Conservation (phyloP, 2,113 vertebrate genomes). For the Thunnus maccoyii region DNA sequence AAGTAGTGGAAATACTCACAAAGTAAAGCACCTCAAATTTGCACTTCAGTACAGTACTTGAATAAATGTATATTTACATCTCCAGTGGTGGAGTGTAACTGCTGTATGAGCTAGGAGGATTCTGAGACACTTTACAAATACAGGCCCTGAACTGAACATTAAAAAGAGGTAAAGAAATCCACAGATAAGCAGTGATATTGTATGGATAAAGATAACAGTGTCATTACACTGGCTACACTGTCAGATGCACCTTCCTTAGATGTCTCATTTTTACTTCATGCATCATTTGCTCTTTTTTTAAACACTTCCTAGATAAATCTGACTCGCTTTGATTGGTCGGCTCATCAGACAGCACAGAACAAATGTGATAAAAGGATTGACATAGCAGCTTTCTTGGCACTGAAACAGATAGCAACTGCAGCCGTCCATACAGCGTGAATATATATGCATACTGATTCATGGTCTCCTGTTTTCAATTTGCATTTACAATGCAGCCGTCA, state of each 20-base stretch:
- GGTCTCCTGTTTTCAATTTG: conserved; percentile 64
- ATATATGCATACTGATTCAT: conserved; percentile 59
- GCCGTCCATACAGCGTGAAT: conserved; percentile 14
- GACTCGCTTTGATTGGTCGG: neutral
- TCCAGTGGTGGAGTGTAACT: no score
- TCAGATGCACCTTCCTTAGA: neutral
- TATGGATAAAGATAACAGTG: neutral
- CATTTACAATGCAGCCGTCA: conserved; percentile 62
- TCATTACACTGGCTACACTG: neutral
- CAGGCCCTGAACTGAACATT: no score
- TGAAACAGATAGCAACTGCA: conserved; percentile 19
- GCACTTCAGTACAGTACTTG: no score
- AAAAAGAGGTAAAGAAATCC: no score
- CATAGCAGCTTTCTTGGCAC: conserved; percentile 30
- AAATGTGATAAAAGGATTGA: conserved; percentile 42
- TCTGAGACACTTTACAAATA: no score
- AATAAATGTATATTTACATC: no score
- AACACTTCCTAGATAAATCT: neutral
- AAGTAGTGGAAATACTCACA: no score
- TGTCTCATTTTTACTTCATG: conserved; percentile 9
- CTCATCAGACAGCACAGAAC: conserved; percentile 18
- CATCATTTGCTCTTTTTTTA: conserved; percentile 2
- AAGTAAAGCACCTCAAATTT: no score
- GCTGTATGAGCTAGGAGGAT: no score
- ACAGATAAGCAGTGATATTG: neutral